Percentiles rank a stretch among this genome's conserved stretches.
Evolutionary conservation across 2,888 invertebrate genomes (phyloP).

Genomic region (Ischnus inquisitorius): DNA sequence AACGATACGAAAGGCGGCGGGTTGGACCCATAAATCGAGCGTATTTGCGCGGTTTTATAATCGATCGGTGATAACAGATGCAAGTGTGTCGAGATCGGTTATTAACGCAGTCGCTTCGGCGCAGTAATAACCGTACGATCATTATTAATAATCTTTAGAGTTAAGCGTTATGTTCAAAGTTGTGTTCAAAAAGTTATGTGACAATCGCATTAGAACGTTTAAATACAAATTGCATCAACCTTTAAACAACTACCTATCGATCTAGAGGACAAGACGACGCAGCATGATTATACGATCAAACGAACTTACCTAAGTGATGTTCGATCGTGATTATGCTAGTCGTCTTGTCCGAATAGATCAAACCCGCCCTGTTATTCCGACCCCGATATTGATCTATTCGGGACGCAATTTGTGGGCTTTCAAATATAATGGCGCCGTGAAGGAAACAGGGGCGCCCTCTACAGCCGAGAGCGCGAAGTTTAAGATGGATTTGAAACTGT

Average conservation of each 20-base stretch:
- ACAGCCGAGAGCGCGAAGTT: constrained; percentile 6
- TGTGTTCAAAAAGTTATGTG: constrained; percentile 5
- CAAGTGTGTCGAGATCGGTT: no score
- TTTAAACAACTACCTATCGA: constrained; percentile 62
- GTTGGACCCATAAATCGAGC: no score
- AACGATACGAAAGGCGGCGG: no score
- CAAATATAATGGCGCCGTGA: constrained; percentile 36
- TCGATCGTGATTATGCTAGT: constrained; percentile 51
- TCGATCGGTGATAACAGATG: no score
- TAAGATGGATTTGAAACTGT: constrained; percentile 42
- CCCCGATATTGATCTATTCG: constrained; percentile 42
- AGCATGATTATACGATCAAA: constrained; percentile 8
- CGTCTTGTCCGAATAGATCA: constrained; percentile 58
- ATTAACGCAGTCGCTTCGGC: neutral
- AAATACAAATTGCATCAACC: constrained; percentile 49
- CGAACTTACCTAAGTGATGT: constrained; percentile 6
- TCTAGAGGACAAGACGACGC: constrained; percentile 51
- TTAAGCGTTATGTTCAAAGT: constrained; percentile 3
- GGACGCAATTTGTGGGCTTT: constrained; percentile 42
- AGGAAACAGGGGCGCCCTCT: constrained; percentile 24
- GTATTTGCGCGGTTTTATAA: no score
- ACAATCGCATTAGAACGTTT: neutral
- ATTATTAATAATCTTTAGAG: neutral
- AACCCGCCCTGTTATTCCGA: constrained; percentile 25
- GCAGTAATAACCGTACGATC: neutral